Evolutionary conservation across 2,797 vertebrate genomes (phyloP).

Genomic region (Taenioides sp.): DNA sequence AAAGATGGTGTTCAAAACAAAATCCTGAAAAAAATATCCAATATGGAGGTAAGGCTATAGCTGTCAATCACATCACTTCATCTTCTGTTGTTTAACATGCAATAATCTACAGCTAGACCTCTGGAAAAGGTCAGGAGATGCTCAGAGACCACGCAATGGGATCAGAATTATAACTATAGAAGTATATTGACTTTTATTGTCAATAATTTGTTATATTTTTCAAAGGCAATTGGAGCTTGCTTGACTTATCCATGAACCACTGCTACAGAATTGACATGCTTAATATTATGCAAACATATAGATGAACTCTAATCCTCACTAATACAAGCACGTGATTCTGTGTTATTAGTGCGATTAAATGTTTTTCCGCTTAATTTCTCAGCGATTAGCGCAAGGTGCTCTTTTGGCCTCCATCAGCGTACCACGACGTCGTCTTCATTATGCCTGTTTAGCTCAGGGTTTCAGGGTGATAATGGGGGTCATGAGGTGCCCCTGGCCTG

Average conservation of each 20-base stretch:
- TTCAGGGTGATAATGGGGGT: constrained; percentile 48
- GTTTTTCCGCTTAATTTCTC: neutral
- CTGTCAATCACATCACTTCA: constrained; percentile 1
- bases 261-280: neutral
- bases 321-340: neutral
- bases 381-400: constrained; percentile 5
- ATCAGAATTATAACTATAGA: neutral
- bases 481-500: constrained; percentile 21
- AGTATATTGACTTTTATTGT: constrained; percentile 9
- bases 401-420: constrained; percentile 20
- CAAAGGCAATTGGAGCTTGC: neutral
- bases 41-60: neutral
- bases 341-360: constrained; percentile 6
- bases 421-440: constrained; percentile 25
- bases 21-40: neutral
- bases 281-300: constrained; percentile 8
- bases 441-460: constrained; percentile 35
- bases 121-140: constrained; percentile 2
- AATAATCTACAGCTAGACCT: neutral
- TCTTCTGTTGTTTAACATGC: neutral
- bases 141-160: neutral
- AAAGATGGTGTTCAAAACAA: neutral
- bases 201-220: constrained; percentile 6
- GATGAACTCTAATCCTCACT: neutral
- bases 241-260: neutral